A percentile compares a stretch with the other conserved stretches of the same genome.
phyloP scores from a whole-genome alignment of 1,140 invertebrate species.

The Mercenaria mercenaria region DNA sequence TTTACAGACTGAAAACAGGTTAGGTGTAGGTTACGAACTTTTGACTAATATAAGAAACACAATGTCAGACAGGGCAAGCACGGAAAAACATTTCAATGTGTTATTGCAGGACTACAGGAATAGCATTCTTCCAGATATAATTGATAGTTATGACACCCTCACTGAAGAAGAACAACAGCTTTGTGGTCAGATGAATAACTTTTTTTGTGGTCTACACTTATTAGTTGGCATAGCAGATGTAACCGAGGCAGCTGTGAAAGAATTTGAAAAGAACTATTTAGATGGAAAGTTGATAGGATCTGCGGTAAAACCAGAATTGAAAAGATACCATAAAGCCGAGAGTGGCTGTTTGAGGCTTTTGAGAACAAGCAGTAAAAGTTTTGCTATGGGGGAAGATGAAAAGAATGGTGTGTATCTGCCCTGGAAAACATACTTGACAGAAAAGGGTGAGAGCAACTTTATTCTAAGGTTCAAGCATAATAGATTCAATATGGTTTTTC shows the following conservation, averaged over 20 bases:
- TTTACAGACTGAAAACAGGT: neutral
- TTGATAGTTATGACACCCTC: constrained; percentile 7
- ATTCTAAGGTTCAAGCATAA: constrained; percentile 50
- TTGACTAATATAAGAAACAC: constrained; percentile 51
- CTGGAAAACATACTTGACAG: constrained; percentile 1
- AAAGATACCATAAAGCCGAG: constrained; percentile 24
- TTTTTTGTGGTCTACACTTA: constrained; percentile 62
- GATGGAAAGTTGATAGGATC: neutral
- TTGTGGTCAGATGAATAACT: constrained; percentile 45
- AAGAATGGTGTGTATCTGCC: constrained; percentile 45
- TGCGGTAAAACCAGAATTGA: neutral
- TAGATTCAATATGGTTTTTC: constrained; percentile 66
- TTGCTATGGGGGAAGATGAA: constrained; percentile 58
- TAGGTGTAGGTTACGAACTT: constrained; percentile 41
- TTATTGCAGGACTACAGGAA: constrained; percentile 48
- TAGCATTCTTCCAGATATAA: neutral
- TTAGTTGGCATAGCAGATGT: constrained; percentile 61
- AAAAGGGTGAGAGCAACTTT: constrained; percentile 25
- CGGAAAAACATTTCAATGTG: constrained; percentile 57
- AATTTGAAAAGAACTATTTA: constrained; percentile 36
- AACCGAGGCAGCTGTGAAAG: neutral
- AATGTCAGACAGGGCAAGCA: constrained; percentile 62
- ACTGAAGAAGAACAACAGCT: constrained; percentile 33
- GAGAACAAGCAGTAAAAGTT: constrained; percentile 31
- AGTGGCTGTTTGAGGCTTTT: constrained; percentile 49